Evolutionary conservation across 2,797 vertebrate species (phyloP), one percentile per base, ranked within the genome.

Genomic region (Pipistrellus pygmaeus): DNA sequence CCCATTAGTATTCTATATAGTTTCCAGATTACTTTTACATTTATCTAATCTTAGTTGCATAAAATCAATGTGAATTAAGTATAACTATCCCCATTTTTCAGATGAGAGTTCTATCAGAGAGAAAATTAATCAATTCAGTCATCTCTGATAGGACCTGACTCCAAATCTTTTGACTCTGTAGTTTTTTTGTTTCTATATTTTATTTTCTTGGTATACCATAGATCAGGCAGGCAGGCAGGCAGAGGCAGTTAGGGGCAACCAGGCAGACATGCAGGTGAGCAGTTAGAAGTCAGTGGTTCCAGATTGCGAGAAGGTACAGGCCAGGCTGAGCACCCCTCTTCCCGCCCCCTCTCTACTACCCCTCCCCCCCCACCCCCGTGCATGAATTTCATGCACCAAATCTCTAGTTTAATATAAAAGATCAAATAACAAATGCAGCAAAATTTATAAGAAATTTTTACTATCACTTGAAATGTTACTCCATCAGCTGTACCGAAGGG

Each of bases 401-500:
- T 25, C 25, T 62, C 27, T 62, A 62, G 60, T 62, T 87, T 87
- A 66, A n/a, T 46, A 75, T 23, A 57, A 68, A 77, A 60, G 12
- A 72, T 62, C 12, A 81, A 80, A 66, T 78, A 48, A 30, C 7
- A 53, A 90, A 81, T 25, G 2, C 5, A 80, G 35, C 2, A 44
- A 88, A 14, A 82, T 68, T 85, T 88, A 48, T n/a, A 51, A 86
- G 46, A 55, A 86, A 76, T 73, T 25, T 68, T 76, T 92, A 14
- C 1, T 93, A n/a, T 71, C 6, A 32, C 18, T 69, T 73, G 17
- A 90, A 87, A 68, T 87, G 7, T 35, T 64, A 64, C 27, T 71
- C 8, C 0, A 38, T 72, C 41, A 38, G 4, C 23, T 35, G 0
- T 77, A 46, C 21, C 41, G 73, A 77, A 77, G 12, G 20, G 20